Evolutionary conservation across 1,140 invertebrate species (phyloP).

Genomic region (Eubasilissa regina): DNA sequence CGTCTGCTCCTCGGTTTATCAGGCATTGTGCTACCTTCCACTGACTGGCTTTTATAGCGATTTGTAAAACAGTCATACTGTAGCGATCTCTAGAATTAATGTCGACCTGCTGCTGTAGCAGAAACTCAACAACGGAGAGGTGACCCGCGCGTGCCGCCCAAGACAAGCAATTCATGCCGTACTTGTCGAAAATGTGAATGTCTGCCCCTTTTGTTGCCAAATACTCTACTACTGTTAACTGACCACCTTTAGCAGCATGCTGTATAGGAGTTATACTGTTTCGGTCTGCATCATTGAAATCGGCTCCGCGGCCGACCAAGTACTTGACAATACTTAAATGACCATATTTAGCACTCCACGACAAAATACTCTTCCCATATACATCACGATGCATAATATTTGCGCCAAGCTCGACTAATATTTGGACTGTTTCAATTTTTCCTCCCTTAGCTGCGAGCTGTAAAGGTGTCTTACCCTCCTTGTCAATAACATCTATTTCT

Average conservation of each 20-base stretch:
- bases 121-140: conserved; percentile 23
- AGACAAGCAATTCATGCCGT: conserved; percentile 35
- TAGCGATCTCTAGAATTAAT: conserved; percentile 6
- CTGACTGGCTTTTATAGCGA: conserved; percentile 9
- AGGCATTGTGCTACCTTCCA: conserved; percentile 33
- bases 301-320: not conserved
- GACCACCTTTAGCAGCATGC: conserved; percentile 34
- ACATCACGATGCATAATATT: not conserved
- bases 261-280: conserved; percentile 15
- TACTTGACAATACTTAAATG: not conserved
- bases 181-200: conserved; percentile 20
- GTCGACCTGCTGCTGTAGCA: conserved; percentile 20
- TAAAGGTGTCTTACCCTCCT: not conserved
- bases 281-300: not conserved
- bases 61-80: conserved; percentile 19
- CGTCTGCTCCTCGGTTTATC: conserved; percentile 13
- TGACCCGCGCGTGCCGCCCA: conserved; percentile 29
- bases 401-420: not conserved
- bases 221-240: conserved; percentile 15
- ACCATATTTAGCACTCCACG: not conserved
- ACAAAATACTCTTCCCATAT: not conserved
- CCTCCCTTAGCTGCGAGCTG: not conserved
- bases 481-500: not conserved
- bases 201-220: conserved; percentile 31
- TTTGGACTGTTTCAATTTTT: not conserved